Evolutionary conservation across 35 echinoderm and acorn worm species (phyloP).

Genomic region (Apostichopus californicus): DNA sequence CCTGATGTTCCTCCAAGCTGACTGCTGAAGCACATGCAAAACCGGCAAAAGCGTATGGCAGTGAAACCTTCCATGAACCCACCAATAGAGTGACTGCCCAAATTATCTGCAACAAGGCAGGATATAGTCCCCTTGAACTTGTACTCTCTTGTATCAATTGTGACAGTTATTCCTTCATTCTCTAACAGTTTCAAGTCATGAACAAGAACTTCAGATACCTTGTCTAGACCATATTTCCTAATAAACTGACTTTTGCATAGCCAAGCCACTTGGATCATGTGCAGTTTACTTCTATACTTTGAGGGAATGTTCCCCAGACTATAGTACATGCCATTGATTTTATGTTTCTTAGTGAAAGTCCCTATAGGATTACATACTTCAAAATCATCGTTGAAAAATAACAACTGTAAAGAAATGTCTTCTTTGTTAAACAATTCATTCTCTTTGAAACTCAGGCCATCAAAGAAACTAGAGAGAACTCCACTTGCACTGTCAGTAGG

Average conservation of each 20-base stretch:
- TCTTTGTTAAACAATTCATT: background rate
- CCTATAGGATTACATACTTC: conserved; percentile 22
- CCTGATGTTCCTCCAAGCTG: background rate
- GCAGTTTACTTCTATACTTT: background rate
- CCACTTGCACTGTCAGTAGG: background rate
- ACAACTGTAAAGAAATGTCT: background rate
- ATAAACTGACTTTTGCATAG: background rate
- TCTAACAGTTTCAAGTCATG: background rate
- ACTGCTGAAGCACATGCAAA: background rate
- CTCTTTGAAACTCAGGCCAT: background rate
- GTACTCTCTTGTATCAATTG: background rate
- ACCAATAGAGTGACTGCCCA: background rate
- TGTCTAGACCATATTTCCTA: background rate
- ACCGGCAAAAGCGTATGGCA: background rate
- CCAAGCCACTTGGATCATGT: conserved; percentile 34
- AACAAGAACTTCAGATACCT: background rate
- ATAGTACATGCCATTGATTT: conserved; percentile 40
- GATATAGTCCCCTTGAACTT: background rate
- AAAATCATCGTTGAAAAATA: conserved; percentile 38
- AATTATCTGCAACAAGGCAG: background rate
- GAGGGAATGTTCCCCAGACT: background rate
- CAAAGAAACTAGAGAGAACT: background rate
- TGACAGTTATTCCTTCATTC: background rate
- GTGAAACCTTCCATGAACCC: conserved; percentile 12
- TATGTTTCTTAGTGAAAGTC: conserved; percentile 30